These are phyloP conservation scores for Proisotoma minuta DNA, from an alignment of 2,888 invertebrate genomes.

Conservation along the genomic window DNA sequence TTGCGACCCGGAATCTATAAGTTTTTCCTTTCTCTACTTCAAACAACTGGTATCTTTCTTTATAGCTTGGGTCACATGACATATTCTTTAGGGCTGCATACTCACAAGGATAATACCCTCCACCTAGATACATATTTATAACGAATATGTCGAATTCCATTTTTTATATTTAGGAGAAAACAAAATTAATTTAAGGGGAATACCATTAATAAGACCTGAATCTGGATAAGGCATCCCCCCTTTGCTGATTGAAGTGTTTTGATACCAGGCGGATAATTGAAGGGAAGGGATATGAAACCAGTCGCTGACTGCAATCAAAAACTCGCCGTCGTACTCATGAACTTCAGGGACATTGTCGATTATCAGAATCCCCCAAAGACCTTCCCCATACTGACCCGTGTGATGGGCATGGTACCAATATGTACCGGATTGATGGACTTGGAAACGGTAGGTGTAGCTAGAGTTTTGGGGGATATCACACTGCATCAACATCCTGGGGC, in stretches of 20 bases:
- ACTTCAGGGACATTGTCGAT: neutral
- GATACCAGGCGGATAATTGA: neutral
- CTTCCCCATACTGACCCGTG: neutral
- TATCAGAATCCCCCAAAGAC: neutral
- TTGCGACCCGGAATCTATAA: conserved; percentile 32
- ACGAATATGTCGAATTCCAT: too few species aligned
- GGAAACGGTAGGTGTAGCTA: neutral
- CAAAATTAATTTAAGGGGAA: too few species aligned
- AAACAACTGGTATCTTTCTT: conserved; percentile 18
- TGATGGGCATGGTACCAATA: neutral
- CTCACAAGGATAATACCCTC: conserved; percentile 29
- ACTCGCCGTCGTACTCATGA: neutral
- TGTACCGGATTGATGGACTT: neutral
- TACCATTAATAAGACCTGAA: conserved; percentile 32
- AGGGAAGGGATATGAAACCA: neutral
- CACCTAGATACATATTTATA: too few species aligned
- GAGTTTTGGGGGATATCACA: neutral
- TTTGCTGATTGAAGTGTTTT: neutral
- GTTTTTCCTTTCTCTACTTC: conserved; percentile 13
- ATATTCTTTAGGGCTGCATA: conserved; percentile 17
- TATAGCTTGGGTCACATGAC: conserved; percentile 5
- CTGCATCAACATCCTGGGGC: neutral
- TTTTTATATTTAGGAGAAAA: too few species aligned
- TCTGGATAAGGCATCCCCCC: conserved; percentile 36
- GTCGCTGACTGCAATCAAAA: neutral